Conservation (phyloP, 2,888 invertebrate genomes). For the Apamea crenata region DNA sequence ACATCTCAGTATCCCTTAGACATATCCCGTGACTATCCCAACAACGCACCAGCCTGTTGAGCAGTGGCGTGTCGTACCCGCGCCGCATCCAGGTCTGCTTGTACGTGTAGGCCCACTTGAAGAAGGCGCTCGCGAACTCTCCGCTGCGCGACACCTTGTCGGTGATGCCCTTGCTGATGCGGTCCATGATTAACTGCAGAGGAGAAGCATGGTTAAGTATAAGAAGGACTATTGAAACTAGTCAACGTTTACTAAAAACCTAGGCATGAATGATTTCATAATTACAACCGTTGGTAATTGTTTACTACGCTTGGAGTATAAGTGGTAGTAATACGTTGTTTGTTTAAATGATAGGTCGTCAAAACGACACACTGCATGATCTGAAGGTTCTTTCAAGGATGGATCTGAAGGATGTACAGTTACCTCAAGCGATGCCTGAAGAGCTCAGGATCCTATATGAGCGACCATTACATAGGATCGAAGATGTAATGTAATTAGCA, state of each 20-base stretch:
- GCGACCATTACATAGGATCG: background rate
- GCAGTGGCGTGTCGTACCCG: conserved; percentile 95
- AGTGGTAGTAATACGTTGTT: background rate
- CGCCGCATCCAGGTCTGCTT: conserved; percentile 96
- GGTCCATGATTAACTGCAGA: conserved; percentile 97
- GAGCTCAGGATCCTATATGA: background rate
- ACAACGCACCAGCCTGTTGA: conserved; percentile 83
- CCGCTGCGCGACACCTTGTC: conserved; percentile 97
- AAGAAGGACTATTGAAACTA: background rate
- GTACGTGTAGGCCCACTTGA: conserved; percentile 98
- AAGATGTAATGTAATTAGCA: background rate
- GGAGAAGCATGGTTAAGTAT: background rate
- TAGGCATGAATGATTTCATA: background rate
- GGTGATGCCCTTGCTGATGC: conserved; percentile 99
- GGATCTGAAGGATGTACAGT: background rate
- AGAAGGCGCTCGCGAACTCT: conserved; percentile 94
- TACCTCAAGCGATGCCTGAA: background rate
- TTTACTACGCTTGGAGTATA: background rate
- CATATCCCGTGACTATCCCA: too few relatives aligned
- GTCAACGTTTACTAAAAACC: background rate
- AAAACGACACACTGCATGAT: background rate
- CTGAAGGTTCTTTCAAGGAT: background rate
- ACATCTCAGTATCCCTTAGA: background rate
- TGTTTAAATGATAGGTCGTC: background rate
- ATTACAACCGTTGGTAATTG: background rate